A percentile compares a stretch with the other conserved stretches of the same genome.
Evolutionary conservation across 2,888 invertebrate genomes (phyloP).

Genomic region (Anagyrus pseudococci): DNA sequence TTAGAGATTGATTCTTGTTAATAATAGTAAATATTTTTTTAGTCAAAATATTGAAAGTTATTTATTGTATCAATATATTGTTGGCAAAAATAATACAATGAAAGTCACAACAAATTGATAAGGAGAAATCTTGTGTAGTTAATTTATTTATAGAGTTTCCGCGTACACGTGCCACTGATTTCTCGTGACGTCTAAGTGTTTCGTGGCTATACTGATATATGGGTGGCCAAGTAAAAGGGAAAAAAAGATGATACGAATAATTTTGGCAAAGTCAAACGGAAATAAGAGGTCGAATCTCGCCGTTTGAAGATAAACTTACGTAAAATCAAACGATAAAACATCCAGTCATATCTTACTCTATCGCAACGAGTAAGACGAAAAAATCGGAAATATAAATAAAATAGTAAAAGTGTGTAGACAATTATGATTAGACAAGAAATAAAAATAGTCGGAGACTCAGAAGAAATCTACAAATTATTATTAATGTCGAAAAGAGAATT

Average conservation of each 20-base stretch:
- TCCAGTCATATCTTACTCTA: too few species aligned
- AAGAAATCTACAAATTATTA: too few species aligned
- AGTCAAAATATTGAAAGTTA: too few species aligned
- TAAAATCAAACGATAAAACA: too few species aligned
- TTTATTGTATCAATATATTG: neutral
- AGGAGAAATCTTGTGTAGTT: slow-evolving; percentile 15
- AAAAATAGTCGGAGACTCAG: too few species aligned
- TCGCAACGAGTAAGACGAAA: too few species aligned
- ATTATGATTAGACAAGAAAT: too few species aligned
- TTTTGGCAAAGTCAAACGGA: slow-evolving; percentile 31
- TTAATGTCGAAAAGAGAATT: too few species aligned
- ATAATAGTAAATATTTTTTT: too few species aligned
- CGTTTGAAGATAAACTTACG: slow-evolving; percentile 13
- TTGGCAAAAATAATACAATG: slow-evolving; percentile 7
- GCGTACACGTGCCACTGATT: slow-evolving; percentile 6
- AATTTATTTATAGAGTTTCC: slow-evolving; percentile 22
- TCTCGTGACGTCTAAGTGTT: slow-evolving; percentile 8
- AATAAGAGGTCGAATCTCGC: slow-evolving; percentile 32
- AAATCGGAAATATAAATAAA: too few species aligned
- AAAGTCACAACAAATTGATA: slow-evolving; percentile 26
- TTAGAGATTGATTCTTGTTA: too few species aligned
- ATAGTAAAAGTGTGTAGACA: too few species aligned
- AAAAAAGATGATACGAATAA: slow-evolving; percentile 11
- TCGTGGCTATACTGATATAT: slow-evolving; percentile 5
- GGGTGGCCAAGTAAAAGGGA: slow-evolving; percentile 3